phyloP scores from a whole-genome alignment of 2,888 invertebrate genomes.

The Aelia acuminata region DNA sequence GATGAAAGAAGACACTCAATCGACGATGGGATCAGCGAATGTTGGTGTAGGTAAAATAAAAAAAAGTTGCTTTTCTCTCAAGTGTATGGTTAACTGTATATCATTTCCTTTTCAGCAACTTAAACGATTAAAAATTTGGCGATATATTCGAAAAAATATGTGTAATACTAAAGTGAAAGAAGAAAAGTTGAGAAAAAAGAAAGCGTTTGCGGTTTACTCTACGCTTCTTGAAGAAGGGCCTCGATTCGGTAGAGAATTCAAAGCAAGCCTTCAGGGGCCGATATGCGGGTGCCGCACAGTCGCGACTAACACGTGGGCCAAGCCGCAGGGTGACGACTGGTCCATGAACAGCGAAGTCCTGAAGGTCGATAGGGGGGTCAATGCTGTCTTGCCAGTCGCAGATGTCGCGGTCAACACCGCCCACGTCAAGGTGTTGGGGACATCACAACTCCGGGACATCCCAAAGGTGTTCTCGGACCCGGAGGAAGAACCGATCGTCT shows the following conservation, averaged over 20 bases:
- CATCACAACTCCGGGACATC: background rate
- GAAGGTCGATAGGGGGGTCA: background rate
- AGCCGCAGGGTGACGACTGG: background rate
- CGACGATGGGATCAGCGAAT: slow-evolving; percentile 19
- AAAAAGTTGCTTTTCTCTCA: background rate
- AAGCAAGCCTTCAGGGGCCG: background rate
- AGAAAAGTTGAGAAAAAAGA: slow-evolving; percentile 4
- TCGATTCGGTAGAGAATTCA: background rate
- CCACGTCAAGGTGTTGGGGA: background rate
- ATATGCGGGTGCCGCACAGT: background rate
- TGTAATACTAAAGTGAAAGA: background rate
- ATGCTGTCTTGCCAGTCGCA: background rate
- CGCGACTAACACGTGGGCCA: background rate
- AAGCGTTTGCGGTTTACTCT: slow-evolving; percentile 2
- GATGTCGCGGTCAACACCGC: background rate
- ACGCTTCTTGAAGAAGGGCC: slow-evolving; percentile 13
- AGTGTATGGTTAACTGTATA: background rate
- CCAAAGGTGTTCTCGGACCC: background rate
- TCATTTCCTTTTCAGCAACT: background rate
- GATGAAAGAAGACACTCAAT: background rate
- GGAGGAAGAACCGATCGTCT: background rate
- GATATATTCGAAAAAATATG: background rate
- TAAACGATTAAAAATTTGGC: background rate
- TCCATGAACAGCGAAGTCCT: background rate
- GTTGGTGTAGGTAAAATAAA: background rate